Evolutionary conservation across 2,797 vertebrate genomes (phyloP).

Genomic region (Bovichtus variegatus): DNA sequence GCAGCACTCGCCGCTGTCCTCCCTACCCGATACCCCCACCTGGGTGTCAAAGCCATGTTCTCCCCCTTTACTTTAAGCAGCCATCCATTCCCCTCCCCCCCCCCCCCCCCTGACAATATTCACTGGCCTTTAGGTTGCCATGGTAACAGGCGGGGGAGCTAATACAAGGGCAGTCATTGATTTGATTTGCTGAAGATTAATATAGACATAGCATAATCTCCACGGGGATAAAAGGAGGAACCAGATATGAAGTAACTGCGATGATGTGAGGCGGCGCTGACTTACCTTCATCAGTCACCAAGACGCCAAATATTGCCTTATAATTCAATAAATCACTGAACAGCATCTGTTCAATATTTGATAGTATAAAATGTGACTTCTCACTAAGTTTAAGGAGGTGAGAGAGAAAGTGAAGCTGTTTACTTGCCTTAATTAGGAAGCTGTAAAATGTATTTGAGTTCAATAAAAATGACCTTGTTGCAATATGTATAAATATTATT

Average conservation of each 20-base stretch:
- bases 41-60: slow-evolving; percentile 34
- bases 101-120: slow-evolving; percentile 18
- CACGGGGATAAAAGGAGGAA: background rate
- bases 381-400: background rate
- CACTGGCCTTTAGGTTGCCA: slow-evolving; percentile 76
- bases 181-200: slow-evolving; percentile 77
- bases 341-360: slow-evolving; percentile 30
- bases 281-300: slow-evolving; percentile 25
- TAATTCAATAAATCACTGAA: slow-evolving; percentile 31
- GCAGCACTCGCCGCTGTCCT: slow-evolving; percentile 36
- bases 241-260: slow-evolving; percentile 20
- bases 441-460: background rate
- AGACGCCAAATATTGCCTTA: slow-evolving; percentile 37
- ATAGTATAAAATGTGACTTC: slow-evolving; percentile 14
- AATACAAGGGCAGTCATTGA: slow-evolving; percentile 64
- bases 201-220: slow-evolving; percentile 62
- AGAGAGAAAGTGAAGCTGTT: background rate
- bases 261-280: slow-evolving; percentile 22
- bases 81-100: background rate
- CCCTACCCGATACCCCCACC: slow-evolving; percentile 16
- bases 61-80: slow-evolving; percentile 20
- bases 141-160: slow-evolving; percentile 70
- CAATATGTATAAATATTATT: background rate
- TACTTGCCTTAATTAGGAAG: background rate
- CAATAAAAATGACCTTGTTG: background rate